Base-by-base conservation (phyloP, 2,888 invertebrate species). In the Tinea trinotella region DNA sequence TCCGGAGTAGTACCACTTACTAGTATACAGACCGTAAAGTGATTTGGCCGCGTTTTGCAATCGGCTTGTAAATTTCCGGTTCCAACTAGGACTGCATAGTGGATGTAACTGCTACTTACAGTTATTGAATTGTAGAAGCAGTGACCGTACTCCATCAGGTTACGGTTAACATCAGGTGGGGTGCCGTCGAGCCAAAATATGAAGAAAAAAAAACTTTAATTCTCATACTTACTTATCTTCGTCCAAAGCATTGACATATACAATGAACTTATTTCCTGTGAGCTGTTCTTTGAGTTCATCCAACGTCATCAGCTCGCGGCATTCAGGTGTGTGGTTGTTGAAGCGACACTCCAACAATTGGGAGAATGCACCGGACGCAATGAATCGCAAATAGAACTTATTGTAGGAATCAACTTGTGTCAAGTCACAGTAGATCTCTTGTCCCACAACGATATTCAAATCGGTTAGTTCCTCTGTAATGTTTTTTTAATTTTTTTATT, bases 281-380 rank as follows among this genome's bases (percentile, higher is more conserved):
- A 89, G 87, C 40, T 67, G 69, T 1, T 74, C 63, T 64, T 87
- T 88, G 57, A 91, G 71, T 50, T 86, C 85, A 1, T 88, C 87
- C 4, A 87, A 66, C 1, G 76, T 57, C 55, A 85, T 60, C 46
- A 79, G 70, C 1, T 66, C 70, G n/a, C 77, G 77, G 0, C 76
- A 76, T 1, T 86, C 82, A 0, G 63, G 59, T 0, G 74, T 72
- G 62, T 76, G 78, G 68, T 88, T 88, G 64, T 88, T 83, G 12
- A 88, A 66, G 22, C 71, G 67, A 58, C 88, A 88, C 54, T 74
- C 72, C 54, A 89, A 59, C 0, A 84, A 77, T 56, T 87, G 77
- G 60, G n/a, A n/a, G n/a, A n/a, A n/a, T n/a, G n/a, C n/a, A n/a
- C n/a, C 84, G 3, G 81, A 81, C 59, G 83, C 56, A 54, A 84